Conservation (phyloP, 2,888 invertebrate species). For the Yponomeuta evonymella region DNA sequence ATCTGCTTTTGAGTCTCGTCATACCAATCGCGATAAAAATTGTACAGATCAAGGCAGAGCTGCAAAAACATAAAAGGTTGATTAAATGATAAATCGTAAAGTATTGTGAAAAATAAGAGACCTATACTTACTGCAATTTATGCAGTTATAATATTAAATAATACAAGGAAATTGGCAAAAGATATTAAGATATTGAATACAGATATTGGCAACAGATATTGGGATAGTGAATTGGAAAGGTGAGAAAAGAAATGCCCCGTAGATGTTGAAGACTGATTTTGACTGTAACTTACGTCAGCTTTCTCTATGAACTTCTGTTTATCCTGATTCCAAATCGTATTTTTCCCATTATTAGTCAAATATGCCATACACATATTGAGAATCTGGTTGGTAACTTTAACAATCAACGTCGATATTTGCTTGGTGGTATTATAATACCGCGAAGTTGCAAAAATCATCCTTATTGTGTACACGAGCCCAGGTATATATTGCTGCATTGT, state of each 20-base stretch:
- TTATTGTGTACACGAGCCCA: constrained; percentile 84
- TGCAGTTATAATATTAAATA: neutral
- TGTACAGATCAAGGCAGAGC: constrained; percentile 57
- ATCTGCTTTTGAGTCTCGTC: constrained; percentile 81
- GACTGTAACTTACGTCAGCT: constrained; percentile 71
- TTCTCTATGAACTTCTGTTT: constrained; percentile 81
- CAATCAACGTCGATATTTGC: constrained; percentile 85
- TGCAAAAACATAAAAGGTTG: constrained; percentile 23
- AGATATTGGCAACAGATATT: too few species aligned
- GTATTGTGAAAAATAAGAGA: too few species aligned
- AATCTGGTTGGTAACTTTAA: constrained; percentile 93
- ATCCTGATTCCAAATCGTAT: constrained; percentile 86
- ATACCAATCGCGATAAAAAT: constrained; percentile 66
- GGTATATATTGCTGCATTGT: constrained; percentile 83
- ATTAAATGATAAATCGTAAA: too few species aligned
- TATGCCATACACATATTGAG: constrained; percentile 87
- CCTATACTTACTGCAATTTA: too few species aligned
- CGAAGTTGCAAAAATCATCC: constrained; percentile 90
- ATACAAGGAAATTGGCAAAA: neutral
- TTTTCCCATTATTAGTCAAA: constrained; percentile 81
- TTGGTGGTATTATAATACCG: constrained; percentile 88
- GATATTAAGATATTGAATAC: too few species aligned
- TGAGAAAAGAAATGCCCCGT: too few species aligned
- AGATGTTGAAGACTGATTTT: neutral
- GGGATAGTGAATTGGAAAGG: too few species aligned